Conservation (phyloP, 1,140 invertebrate genomes). For the Drosophila sturtevanti region DNA sequence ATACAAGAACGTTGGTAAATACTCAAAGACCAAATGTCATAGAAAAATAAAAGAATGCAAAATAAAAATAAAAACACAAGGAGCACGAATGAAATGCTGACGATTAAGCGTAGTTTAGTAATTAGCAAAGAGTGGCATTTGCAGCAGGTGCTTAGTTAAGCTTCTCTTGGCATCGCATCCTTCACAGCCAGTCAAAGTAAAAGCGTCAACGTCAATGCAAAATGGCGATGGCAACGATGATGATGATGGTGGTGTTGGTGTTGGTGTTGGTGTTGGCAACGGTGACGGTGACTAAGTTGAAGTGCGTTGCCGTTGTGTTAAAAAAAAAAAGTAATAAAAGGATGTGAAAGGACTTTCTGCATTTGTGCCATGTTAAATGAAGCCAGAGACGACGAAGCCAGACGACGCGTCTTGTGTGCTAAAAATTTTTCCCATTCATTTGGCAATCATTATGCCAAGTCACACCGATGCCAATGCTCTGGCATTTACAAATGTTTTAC, state of each 20-base stretch:
- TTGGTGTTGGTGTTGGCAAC: constrained; percentile 10
- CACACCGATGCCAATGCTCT: constrained; percentile 25
- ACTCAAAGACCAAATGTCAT: constrained; percentile 25
- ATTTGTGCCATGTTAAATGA: constrained; percentile 8
- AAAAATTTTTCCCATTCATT: constrained; percentile 69
- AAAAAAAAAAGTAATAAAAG: not conserved
- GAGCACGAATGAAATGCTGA: constrained; percentile 16
- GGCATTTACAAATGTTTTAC: constrained; percentile 72
- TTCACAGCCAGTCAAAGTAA: constrained; percentile 18
- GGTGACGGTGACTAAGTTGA: too few species aligned
- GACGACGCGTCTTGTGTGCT: constrained; percentile 34
- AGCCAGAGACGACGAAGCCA: constrained; percentile 7
- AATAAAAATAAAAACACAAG: not conserved
- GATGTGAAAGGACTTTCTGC: not conserved
- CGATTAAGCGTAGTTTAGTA: constrained; percentile 57
- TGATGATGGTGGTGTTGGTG: not conserved
- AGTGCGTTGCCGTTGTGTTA: not conserved
- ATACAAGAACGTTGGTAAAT: not conserved
- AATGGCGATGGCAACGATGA: constrained; percentile 6
- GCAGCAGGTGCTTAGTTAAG: constrained; percentile 16
- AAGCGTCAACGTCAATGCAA: constrained; percentile 32
- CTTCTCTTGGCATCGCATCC: constrained; percentile 11
- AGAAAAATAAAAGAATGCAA: not conserved
- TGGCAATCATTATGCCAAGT: constrained; percentile 53
- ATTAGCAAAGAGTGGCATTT: constrained; percentile 37